These are phyloP conservation scores for Penaeus monodon DNA, from an alignment of 2,888 invertebrate species.

Conservation along the genomic window DNA sequence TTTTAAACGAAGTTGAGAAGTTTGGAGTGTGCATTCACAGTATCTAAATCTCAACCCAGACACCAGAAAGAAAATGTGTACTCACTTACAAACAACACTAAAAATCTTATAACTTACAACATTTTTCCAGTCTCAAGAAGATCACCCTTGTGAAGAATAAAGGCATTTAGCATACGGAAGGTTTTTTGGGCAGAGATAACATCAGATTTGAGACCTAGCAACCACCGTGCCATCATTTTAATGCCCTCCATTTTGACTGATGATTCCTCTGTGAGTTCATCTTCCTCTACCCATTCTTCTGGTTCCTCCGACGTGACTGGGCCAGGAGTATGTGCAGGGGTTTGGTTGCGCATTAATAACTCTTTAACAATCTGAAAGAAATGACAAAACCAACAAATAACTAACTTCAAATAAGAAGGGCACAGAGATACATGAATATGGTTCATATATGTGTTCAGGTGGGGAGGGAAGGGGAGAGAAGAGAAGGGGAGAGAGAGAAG, in stretches of 20 bases:
- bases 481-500: too few species aligned
- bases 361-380: slow-evolving; percentile 86
- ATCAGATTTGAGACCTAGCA: slow-evolving; percentile 89
- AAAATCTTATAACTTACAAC: slow-evolving; percentile 68
- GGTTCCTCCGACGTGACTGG: slow-evolving; percentile 66
- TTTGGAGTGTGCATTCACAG: too few species aligned
- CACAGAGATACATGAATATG: too few species aligned
- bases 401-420: neutral
- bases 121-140: slow-evolving; percentile 75
- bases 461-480: too few species aligned
- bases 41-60: too few species aligned
- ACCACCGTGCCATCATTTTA: slow-evolving; percentile 96
- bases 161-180: slow-evolving; percentile 92
- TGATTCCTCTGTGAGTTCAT: slow-evolving; percentile 90
- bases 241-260: slow-evolving; percentile 80
- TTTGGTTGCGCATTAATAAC: slow-evolving; percentile 78
- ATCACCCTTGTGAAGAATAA: slow-evolving; percentile 92
- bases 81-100: too few species aligned
- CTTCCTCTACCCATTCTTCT: slow-evolving; percentile 87
- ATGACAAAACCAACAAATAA: slow-evolving; percentile 9
- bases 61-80: too few species aligned
- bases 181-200: slow-evolving; percentile 91
- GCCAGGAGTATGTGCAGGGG: slow-evolving; percentile 49
- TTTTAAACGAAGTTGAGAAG: too few species aligned
- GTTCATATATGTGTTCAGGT: too few species aligned